Percentiles rank a stretch among this genome's conserved stretches.
Evolutionary conservation across 2,797 vertebrate species (phyloP).

Genomic region (Heteromormyrus szaboi): DNA sequence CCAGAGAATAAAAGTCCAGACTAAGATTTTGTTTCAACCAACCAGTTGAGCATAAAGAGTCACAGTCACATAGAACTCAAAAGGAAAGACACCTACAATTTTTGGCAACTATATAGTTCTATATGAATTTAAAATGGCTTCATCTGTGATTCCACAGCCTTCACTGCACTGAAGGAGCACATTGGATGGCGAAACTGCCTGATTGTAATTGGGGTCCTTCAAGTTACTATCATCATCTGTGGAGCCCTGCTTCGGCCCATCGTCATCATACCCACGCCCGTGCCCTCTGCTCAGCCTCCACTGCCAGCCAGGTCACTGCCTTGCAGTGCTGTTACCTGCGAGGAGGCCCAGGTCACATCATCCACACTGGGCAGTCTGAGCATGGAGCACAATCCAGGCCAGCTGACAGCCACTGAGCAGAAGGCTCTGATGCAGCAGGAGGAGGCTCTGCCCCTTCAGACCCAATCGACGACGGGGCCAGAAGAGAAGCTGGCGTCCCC

Average conservation of each 20-base stretch:
- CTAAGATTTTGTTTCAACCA: background rate
- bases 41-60: background rate
- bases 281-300: conserved; percentile 46
- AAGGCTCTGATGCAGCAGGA: background rate
- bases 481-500: conserved; percentile 36
- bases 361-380: conserved; percentile 57
- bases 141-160: conserved; percentile 58
- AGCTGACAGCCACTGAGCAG: conserved; percentile 23
- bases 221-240: conserved; percentile 72
- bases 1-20: background rate
- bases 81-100: background rate
- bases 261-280: conserved; percentile 52
- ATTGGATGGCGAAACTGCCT: conserved; percentile 85
- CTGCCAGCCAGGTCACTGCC: conserved; percentile 38
- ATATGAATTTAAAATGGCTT: background rate
- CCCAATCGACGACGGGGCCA: conserved; percentile 41
- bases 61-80: background rate
- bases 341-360: conserved; percentile 66
- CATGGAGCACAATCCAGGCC: background rate
- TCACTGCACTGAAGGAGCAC: conserved; percentile 73
- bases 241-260: conserved; percentile 81
- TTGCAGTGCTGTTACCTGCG: conserved; percentile 59
- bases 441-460: conserved; percentile 28
- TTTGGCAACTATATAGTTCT: background rate
- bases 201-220: conserved; percentile 75